A percentile compares a stretch with the other conserved stretches of the same genome.
phyloP scores from a whole-genome alignment of 2,888 invertebrate species.

The Caprella mutica region DNA sequence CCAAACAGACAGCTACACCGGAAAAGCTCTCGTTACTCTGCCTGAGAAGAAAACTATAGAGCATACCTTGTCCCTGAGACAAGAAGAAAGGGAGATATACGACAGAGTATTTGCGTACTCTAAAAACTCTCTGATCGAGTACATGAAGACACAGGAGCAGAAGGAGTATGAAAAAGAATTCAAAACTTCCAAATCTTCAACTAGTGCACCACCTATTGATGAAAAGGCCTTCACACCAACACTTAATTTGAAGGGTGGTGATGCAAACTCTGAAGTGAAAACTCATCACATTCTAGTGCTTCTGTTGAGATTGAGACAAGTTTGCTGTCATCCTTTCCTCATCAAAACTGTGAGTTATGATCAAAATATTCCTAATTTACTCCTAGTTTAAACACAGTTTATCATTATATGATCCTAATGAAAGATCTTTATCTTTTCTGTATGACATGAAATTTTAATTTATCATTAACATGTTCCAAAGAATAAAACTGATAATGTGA shows the following conservation, averaged over 20 bases:
- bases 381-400: no score
- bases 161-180: constrained; percentile 21
- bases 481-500: no score
- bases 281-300: constrained; percentile 62
- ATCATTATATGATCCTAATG: no score
- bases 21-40: constrained; percentile 46
- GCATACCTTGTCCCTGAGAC: constrained; percentile 44
- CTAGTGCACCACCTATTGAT: no score
- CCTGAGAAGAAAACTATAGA: constrained; percentile 51
- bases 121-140: constrained; percentile 22
- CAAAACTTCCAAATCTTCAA: no score
- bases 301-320: constrained; percentile 32
- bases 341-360: constrained; percentile 17
- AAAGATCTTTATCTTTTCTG: not conserved
- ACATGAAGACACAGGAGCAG: constrained; percentile 31
- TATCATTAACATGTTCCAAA: no score
- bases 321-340: constrained; percentile 33
- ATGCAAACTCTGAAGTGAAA: constrained; percentile 37
- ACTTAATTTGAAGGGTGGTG: constrained; percentile 1
- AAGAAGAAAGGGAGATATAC: constrained; percentile 64
- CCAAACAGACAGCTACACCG: constrained; percentile 47
- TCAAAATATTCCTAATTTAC: no score
- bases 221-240: constrained; percentile 22
- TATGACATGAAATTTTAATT: no score
- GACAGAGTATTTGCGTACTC: constrained; percentile 50